Percentiles rank a stretch among this genome's conserved stretches.
Conservation (phyloP, 2,113 vertebrate species). For the Taurulus bubalis region DNA sequence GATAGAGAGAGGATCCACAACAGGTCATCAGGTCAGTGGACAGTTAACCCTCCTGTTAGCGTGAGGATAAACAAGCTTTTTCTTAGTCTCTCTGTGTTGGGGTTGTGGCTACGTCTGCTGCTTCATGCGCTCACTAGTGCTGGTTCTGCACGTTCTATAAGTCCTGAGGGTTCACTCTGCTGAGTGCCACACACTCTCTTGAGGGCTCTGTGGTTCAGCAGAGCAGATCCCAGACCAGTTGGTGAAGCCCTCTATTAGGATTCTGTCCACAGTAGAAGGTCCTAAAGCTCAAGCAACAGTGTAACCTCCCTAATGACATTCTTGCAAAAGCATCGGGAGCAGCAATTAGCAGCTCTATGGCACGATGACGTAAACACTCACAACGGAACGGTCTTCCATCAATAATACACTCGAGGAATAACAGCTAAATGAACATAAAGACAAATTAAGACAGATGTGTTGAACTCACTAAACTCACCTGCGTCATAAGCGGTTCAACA, state of each 20-base stretch:
- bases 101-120: background rate
- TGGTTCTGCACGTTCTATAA: slow-evolving; percentile 7
- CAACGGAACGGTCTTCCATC: background rate
- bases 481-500: background rate
- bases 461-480: slow-evolving; percentile 10
- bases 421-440: background rate
- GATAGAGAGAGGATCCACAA: background rate
- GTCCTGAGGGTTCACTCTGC: background rate
- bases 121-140: background rate
- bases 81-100: background rate
- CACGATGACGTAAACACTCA: background rate
- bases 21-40: background rate
- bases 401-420: background rate
- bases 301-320: background rate
- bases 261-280: background rate
- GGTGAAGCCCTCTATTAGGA: background rate
- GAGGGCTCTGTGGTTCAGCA: background rate
- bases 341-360: background rate
- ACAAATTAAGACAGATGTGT: background rate
- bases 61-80: background rate
- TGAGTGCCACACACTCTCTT: background rate
- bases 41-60: too few species aligned
- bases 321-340: background rate
- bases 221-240: background rate
- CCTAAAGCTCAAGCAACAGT: background rate